phyloP scores from a whole-genome alignment of 2,113 vertebrate genomes.

The Mormyrus iriodes region DNA sequence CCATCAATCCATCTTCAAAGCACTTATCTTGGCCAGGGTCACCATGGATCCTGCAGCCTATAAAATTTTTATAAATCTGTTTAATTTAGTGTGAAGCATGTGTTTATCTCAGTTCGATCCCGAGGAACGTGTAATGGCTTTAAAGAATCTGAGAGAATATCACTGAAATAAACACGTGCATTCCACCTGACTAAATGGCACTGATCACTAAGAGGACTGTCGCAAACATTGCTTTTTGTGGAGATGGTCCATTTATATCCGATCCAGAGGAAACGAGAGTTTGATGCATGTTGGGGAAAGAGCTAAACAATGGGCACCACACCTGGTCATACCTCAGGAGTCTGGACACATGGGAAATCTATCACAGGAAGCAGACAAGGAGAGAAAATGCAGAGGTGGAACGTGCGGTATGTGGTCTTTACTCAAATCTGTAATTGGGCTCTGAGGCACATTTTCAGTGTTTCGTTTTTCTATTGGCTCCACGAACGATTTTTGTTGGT shows the following conservation, averaged over 20 bases:
- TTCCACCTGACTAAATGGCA: not conserved
- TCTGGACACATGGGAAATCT: not conserved
- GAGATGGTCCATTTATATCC: not conserved
- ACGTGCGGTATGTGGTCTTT: not conserved
- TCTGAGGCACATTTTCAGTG: not conserved
- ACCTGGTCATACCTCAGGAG: not conserved
- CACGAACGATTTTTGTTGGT: not conserved
- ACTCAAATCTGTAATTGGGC: not conserved
- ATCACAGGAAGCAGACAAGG: not conserved
- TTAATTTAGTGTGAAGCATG: not conserved
- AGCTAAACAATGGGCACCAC: not conserved
- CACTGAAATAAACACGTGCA: not conserved
- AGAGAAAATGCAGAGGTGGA: not conserved
- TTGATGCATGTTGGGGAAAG: not conserved
- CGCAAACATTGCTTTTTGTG: not conserved
- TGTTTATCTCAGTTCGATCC: not conserved
- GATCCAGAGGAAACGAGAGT: not conserved
- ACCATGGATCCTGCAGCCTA: not conserved
- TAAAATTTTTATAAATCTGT: not conserved
- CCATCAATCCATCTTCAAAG: not conserved
- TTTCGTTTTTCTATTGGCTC: not conserved
- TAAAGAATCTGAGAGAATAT: not conserved
- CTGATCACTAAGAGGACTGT: not conserved
- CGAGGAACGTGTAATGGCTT: not conserved
- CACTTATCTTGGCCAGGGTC: not conserved